Base-by-base conservation (phyloP, 2,888 invertebrate species). In the Parnassius orleans region DNA sequence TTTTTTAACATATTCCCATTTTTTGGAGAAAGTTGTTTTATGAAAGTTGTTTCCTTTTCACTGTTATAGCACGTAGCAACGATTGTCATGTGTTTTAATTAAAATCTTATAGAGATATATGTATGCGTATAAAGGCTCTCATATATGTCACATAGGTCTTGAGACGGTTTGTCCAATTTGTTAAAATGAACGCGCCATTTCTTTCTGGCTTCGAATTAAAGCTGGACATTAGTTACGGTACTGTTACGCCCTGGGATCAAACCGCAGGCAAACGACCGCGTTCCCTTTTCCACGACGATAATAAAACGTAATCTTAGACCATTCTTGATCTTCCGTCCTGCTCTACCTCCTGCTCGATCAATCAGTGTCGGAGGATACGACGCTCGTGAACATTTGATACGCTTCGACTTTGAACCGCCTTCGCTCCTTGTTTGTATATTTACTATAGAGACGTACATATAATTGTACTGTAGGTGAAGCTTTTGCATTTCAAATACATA, bases 221-320 rank as follows among this genome's bases (percentile, higher is more conserved):
- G 51, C 52, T 53, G 59, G 59, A 63, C 63, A 63, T 63, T 59
- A 59, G 55, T 59, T 59, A 59, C 55, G 59, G 63, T 42, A 55
- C 50, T 56, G 56, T 56, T 56, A 61, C 57, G 57, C 42, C 57
- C 57, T 46, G 55, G 63, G 63, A 63, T 59, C 59, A 59, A 51
- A 63, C 63, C 58, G 63, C 63, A 59, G 59, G 59, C 63, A 57
- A 63, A 59, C 63, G 63, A 59, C 63, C 58, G 51, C 44, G 59
- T 59, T 63, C 63, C 63, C 63, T 63, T 63, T 59, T 55, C 55
- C 62, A 50, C 51, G 42, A 44, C 63, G 42, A 59, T 63, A 63
- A 63, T 63, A 59, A 63, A 63, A 63, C 59, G 63, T 59, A 63
- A 63, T 63, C 63, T 59, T 47, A 63, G 55, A 63, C 52, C 15